A percentile compares a stretch with the other conserved stretches of the same genome.
phyloP scores from a whole-genome alignment of 1,140 invertebrate genomes.

The Drosophila kepulauana region DNA sequence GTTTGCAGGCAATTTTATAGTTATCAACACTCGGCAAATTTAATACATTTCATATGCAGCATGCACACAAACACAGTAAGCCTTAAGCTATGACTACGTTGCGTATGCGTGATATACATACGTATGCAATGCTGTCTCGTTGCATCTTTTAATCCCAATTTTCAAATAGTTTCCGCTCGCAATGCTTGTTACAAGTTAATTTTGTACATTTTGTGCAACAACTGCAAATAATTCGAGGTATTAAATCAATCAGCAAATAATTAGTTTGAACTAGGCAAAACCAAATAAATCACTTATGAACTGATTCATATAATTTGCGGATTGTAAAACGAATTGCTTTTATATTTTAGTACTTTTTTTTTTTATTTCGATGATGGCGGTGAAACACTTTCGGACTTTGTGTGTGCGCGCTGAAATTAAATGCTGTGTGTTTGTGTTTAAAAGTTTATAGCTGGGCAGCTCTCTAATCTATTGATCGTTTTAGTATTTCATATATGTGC shows the following conservation, averaged over 20 bases:
- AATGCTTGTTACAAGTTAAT: neutral
- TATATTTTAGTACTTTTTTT: no score
- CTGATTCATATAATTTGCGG: slow-evolving; percentile 3
- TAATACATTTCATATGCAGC: slow-evolving; percentile 21
- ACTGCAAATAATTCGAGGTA: neutral
- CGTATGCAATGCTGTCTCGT: neutral
- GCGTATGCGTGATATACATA: slow-evolving; percentile 23
- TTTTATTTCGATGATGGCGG: neutral
- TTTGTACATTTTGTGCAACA: no score
- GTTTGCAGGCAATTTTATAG: slow-evolving; percentile 30
- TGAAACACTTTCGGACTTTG: slow-evolving; percentile 12
- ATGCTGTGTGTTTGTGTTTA: slow-evolving; percentile 5
- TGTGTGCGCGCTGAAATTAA: slow-evolving; percentile 2
- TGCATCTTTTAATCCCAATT: slow-evolving; percentile 4
- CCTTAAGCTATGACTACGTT: slow-evolving; percentile 18
- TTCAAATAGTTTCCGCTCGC: neutral
- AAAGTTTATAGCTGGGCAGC: slow-evolving; percentile 7
- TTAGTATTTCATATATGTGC: neutral
- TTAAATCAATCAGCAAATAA: no score
- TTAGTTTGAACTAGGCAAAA: neutral
- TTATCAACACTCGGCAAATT: slow-evolving; percentile 23
- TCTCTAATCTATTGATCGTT: slow-evolving; percentile 16
- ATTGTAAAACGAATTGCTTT: neutral
- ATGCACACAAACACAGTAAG: slow-evolving; percentile 7
- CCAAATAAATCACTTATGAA: neutral